Evolutionary conservation across 92 coral and sea anemone genomes (phyloP).

Genomic region (Anthopleura xanthogrammica): DNA sequence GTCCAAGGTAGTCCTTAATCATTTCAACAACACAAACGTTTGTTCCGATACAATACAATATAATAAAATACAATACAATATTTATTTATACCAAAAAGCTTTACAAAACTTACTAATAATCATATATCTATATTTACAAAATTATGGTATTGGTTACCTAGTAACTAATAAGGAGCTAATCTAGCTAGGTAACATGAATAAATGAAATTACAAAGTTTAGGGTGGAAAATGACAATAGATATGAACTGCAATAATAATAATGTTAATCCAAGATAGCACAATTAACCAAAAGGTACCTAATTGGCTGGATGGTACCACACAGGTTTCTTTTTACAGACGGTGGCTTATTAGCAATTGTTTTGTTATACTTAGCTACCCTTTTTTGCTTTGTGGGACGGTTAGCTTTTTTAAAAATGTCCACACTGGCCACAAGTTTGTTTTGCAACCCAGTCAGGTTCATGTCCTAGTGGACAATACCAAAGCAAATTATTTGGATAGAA

Average conservation of each 20-base stretch:
- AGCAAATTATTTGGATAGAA: too few species aligned
- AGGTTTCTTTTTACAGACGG: not conserved
- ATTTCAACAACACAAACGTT: conserved; percentile 24
- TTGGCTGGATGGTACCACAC: not conserved
- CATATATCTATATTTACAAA: not conserved
- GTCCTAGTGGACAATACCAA: too few species aligned
- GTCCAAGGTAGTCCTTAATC: conserved; percentile 19
- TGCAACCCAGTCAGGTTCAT: conserved; percentile 32
- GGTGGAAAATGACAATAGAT: too few species aligned
- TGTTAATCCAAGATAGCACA: too few species aligned
- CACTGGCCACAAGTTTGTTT: conserved; percentile 38
- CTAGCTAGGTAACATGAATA: too few species aligned
- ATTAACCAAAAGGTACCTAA: too few species aligned
- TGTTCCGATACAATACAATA: conserved; percentile 38
- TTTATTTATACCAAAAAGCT: conserved; percentile 22
- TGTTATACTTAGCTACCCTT: not conserved
- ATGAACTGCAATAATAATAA: too few species aligned
- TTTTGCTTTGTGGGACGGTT: conserved; percentile 16
- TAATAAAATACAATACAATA: conserved; percentile 11
- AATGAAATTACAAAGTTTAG: too few species aligned
- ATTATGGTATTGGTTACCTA: too few species aligned
- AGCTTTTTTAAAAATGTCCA: conserved; percentile 24
- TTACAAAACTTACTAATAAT: not conserved
- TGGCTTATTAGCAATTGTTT: not conserved
- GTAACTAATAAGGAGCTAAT: not conserved